Evolutionary conservation across 1,140 invertebrate genomes (phyloP), one percentile per base, ranked within the genome.

Genomic region (Hermatobates lingyangjiaoensis): DNA sequence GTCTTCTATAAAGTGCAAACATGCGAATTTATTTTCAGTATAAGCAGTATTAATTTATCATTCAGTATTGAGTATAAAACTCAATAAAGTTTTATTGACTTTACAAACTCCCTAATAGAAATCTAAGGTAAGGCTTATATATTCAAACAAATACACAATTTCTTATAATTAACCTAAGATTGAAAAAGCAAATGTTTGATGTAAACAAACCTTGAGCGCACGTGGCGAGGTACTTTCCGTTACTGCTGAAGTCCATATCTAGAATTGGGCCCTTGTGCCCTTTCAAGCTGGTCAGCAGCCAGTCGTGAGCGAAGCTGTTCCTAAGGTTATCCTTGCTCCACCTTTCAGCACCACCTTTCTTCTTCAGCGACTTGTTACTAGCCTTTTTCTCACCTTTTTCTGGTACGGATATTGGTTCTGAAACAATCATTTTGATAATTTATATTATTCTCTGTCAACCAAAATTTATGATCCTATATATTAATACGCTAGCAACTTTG

Each of bases 201-300:
- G 4, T 3, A 18, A 27, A 49, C 74, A 69, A 75, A 89, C 85
- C 87, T 73, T 86, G 80, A 54, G 77, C 79, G 63, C 81, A 83
- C 44, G 82, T 80, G 40, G 80, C 80, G 53, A 91, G 68, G 60
- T 78, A 87, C 69, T 89, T 90, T 45, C 81, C 83, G 66, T 87
- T 87, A 10, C 74, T 71, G 45, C 84, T 85, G 60, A 87, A 83
- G 62, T 83, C 78, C 61, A 89, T 73, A 47, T 83, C 76, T 0
- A 80, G 64, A 21, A 91, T 76, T 0, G 66, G 64, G 0, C 74
- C 76, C 2, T 77, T 80, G 60, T 91, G 87, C 14, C 83, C 84
- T 63, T 88, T 90, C 30, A 91, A 67, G 14, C 79, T 76, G 25
- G 77, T 74, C 1, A 80, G 62, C 45, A 87, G 68, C 83, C 83